Evolutionary conservation across 2,797 vertebrate genomes (phyloP).

Genomic region (Enteromius paludinosus): DNA sequence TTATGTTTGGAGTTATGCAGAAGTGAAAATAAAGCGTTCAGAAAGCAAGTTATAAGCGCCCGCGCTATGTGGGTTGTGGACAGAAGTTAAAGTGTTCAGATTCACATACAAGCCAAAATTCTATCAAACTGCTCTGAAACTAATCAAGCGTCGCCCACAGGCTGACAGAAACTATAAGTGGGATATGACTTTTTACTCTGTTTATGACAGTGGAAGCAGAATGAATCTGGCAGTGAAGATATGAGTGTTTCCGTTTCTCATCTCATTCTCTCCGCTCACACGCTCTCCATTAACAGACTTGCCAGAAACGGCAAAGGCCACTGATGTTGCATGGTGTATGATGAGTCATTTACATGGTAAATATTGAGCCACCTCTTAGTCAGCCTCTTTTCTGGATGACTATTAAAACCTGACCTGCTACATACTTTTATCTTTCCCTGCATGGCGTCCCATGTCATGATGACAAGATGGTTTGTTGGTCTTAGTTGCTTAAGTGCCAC

Average conservation of each 20-base stretch:
- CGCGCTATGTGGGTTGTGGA: neutral
- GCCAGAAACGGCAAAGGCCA: conserved; percentile 29
- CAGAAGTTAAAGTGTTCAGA: neutral
- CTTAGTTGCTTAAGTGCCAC: neutral
- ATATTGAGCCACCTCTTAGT: conserved; percentile 15
- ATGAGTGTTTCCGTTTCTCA: conserved; percentile 20
- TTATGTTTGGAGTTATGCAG: neutral
- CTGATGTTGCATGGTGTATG: conserved; percentile 10
- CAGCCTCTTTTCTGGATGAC: conserved; percentile 9
- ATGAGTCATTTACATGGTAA: conserved; percentile 29
- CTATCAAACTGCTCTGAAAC: conserved; percentile 20
- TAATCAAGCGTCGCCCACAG: conserved; percentile 11
- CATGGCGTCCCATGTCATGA: neutral
- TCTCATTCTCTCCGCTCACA: conserved; percentile 11
- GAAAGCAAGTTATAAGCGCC: neutral
- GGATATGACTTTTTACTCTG: conserved; percentile 14
- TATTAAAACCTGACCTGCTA: neutral
- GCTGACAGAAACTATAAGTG: conserved; percentile 22
- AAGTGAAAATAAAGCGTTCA: neutral
- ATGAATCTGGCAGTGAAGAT: conserved; percentile 27
- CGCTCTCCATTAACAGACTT: conserved; percentile 1
- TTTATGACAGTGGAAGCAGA: conserved; percentile 12
- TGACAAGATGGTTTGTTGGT: no score
- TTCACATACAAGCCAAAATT: conserved; percentile 15
- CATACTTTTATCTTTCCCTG: neutral